Conservation (phyloP, 2,797 vertebrate genomes). For the Podarcis lilfordi region DNA sequence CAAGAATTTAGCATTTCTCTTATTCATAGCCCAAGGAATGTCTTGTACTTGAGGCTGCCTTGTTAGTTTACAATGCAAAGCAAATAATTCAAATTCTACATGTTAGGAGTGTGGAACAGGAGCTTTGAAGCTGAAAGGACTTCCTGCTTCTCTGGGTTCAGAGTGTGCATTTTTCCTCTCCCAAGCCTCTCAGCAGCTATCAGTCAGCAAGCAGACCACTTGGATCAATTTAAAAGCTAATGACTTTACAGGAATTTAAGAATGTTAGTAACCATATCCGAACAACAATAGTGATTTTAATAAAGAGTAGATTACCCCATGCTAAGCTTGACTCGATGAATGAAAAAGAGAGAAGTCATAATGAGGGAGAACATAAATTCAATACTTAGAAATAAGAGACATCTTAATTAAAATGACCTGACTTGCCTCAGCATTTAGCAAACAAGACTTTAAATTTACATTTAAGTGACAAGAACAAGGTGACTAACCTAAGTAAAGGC, state of each 20-base stretch:
- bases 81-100: conserved; percentile 53
- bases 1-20: conserved; percentile 19
- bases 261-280: not conserved
- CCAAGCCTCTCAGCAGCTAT: not conserved
- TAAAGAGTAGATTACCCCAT: not conserved
- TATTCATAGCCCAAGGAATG: conserved; percentile 35
- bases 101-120: not conserved
- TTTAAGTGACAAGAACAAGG: not conserved
- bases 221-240: not conserved
- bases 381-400: conserved; percentile 1
- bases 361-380: not conserved
- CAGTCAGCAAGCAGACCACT: not conserved
- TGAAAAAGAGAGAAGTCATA: not conserved
- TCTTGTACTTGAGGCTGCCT: conserved; percentile 44
- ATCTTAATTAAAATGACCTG: not conserved
- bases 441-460: not conserved
- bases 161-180: not conserved
- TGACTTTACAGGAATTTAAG: not conserved
- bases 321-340: not conserved
- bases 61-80: conserved; percentile 44
- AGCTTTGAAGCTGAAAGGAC: not conserved
- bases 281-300: not conserved
- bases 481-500: not conserved
- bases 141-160: not conserved
- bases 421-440: not conserved